These are phyloP conservation scores for Geophilus truncorum DNA, from an alignment of 2,888 invertebrate genomes.

Conservation along the genomic window DNA sequence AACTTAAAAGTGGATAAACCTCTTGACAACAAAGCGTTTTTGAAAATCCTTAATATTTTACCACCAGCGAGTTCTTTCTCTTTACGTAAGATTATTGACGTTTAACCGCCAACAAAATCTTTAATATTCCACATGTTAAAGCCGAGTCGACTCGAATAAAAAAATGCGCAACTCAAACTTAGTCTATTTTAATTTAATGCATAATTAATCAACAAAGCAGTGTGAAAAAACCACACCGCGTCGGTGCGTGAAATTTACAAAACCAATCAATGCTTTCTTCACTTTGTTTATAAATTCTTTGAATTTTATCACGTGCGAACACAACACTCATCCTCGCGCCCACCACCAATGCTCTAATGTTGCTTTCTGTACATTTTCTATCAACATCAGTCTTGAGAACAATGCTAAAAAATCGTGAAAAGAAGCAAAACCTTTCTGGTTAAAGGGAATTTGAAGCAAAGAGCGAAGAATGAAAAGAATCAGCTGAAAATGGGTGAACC, in stretches of 20 bases:
- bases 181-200: background rate
- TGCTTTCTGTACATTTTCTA: background rate
- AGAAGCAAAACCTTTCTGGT: background rate
- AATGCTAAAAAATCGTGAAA: background rate
- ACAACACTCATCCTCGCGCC: background rate
- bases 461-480: background rate
- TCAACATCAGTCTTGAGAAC: slow-evolving; percentile 1
- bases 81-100: too few relatives aligned
- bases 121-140: too few relatives aligned
- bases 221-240: too few relatives aligned
- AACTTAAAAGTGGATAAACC: background rate
- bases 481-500: background rate
- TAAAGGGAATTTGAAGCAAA: background rate
- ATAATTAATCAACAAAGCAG: background rate
- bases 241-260: background rate
- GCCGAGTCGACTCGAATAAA: too few relatives aligned
- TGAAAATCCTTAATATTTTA: background rate
- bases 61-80: too few relatives aligned
- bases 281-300: background rate
- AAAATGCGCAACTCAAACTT: too few relatives aligned
- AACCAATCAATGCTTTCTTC: background rate
- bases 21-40: background rate
- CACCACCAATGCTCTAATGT: background rate
- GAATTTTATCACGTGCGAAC: background rate
- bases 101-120: too few relatives aligned